These are phyloP conservation scores for Anastrepha obliqua DNA, from an alignment of 1,140 invertebrate genomes.

Conservation along the genomic window DNA sequence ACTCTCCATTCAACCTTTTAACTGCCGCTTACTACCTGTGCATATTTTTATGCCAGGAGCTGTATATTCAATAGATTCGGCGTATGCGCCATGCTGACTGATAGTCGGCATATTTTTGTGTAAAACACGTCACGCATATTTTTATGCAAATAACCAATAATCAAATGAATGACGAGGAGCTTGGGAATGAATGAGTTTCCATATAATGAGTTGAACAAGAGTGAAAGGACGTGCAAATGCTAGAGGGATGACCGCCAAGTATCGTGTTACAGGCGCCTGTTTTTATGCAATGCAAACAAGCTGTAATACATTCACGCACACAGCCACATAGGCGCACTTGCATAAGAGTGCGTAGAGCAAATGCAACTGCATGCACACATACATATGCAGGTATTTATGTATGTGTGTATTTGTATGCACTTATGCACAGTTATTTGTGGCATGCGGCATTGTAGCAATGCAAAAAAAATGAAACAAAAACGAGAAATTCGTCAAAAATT, in stretches of 20 bases:
- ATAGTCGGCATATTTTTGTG: not conserved
- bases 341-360: not conserved
- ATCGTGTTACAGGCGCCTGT: constrained; percentile 36
- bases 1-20: too few relatives aligned
- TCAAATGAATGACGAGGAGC: constrained; percentile 7
- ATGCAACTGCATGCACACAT: not conserved
- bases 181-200: not conserved
- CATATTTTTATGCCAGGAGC: too few relatives aligned
- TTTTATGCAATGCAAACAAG: constrained; percentile 7
- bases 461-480: not conserved
- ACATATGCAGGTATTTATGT: not conserved
- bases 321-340: not conserved
- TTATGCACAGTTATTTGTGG: constrained; percentile 22
- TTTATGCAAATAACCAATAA: constrained; percentile 51
- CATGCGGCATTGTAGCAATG: not conserved
- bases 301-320: not conserved
- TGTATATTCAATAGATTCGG: not conserved
- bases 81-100: not conserved
- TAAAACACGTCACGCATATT: constrained; percentile 39
- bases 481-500: constrained; percentile 8
- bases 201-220: not conserved
- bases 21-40: too few relatives aligned
- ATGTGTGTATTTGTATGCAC: not conserved
- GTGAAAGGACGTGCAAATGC: not conserved
- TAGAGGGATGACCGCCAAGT: not conserved